Percentiles rank a stretch among this genome's conserved stretches.
Evolutionary conservation across 2,797 vertebrate species (phyloP).

Genomic region (Microchirus variegatus): DNA sequence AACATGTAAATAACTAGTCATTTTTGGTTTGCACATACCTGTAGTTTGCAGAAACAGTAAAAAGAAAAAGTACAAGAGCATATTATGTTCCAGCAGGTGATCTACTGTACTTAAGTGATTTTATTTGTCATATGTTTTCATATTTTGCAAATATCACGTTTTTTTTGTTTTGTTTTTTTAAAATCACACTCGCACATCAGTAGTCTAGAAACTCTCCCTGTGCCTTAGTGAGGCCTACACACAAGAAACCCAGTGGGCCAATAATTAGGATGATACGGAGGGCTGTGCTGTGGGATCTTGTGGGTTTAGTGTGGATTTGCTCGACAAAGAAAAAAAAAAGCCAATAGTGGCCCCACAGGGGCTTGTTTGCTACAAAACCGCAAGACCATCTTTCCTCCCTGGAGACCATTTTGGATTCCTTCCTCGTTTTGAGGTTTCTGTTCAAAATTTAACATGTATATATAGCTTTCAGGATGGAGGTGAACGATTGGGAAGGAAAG

Average conservation of each 20-base stretch:
- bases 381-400: not conserved
- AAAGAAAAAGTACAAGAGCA: too few relatives aligned
- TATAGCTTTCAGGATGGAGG: not conserved
- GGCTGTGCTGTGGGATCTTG: not conserved
- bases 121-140: not conserved
- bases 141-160: not conserved
- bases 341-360: conserved; percentile 9
- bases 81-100: too few relatives aligned
- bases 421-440: not conserved
- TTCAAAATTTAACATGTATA: conserved; percentile 1
- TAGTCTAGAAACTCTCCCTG: not conserved
- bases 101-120: too few relatives aligned
- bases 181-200: not conserved
- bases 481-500: too few relatives aligned
- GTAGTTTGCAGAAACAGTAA: too few relatives aligned
- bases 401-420: conserved; percentile 5
- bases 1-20: too few relatives aligned
- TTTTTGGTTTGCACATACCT: too few relatives aligned
- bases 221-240: not conserved
- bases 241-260: conserved; percentile 2
- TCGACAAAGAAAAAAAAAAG: not conserved
- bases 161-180: not conserved
- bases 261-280: conserved; percentile 18
- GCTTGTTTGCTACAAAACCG: conserved; percentile 30
- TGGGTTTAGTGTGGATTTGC: conserved; percentile 9